Percentiles rank a stretch among this genome's conserved stretches.
Evolutionary conservation across 2,113 vertebrate species (phyloP).

Genomic region (Isichthys henryi): DNA sequence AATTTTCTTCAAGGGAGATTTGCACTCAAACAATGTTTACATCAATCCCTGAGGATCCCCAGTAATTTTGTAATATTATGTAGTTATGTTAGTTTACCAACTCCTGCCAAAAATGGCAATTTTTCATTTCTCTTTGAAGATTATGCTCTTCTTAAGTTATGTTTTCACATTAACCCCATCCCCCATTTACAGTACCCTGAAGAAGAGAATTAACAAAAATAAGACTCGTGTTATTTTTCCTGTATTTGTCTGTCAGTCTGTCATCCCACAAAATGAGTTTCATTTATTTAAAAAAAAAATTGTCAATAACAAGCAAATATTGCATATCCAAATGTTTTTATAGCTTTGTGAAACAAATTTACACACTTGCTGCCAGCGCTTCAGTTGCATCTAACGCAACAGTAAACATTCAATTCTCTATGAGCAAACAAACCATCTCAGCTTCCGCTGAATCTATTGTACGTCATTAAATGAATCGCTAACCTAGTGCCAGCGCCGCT

Average conservation of each 20-base stretch:
- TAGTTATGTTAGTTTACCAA: not conserved
- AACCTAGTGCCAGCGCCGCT: constrained; percentile 15
- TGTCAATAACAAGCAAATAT: not conserved
- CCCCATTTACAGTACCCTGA: not conserved
- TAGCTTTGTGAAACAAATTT: not conserved
- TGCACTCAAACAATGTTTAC: not conserved
- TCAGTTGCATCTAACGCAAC: not conserved
- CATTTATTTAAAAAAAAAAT: not conserved
- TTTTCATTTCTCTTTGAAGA: not conserved
- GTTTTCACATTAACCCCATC: not conserved
- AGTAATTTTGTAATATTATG: too few species aligned
- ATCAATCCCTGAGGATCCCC: not conserved
- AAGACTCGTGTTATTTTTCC: not conserved
- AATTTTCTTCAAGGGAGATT: not conserved
- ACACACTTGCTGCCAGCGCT: not conserved
- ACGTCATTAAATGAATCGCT: constrained; percentile 33
- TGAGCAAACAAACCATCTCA: not conserved
- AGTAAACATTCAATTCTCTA: not conserved
- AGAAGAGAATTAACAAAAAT: not conserved
- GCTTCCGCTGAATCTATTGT: not conserved
- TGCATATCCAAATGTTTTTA: not conserved
- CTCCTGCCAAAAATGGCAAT: not conserved
- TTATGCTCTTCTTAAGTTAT: not conserved
- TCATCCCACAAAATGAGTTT: not conserved
- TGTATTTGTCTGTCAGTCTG: not conserved